Base-by-base conservation (phyloP, 1,140 invertebrate species). In the Saccostrea cuccullata region DNA sequence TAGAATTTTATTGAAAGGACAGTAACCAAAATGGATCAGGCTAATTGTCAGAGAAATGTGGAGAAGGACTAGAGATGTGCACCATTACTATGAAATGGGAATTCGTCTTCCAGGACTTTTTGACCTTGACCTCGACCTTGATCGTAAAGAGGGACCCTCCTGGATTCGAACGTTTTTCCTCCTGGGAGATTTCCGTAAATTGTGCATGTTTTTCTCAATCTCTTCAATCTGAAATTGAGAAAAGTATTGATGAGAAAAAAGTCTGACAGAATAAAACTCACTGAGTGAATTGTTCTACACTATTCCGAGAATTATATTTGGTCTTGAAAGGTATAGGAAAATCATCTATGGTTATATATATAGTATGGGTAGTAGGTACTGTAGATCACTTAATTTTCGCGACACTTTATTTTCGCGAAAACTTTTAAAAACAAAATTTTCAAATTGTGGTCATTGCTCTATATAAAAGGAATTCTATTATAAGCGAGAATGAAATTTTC, bases 81-180 rank as follows among this genome's bases (percentile, higher is more conserved):
- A 36, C 23, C 23, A 67, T n/a, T 9, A 67, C 70, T 77, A 77
- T 26, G 26, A 77, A 13, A 30, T 15, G 13, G 30, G 26, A 11
- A 30, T 77, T 11, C 84, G 47, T 60, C 84, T 58, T 30, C 55
- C 84, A 23, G 84, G 84, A 30, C 84, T 85, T 36, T 85, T 85
- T 9, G 84, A 85, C 15, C 84, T 23, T 30, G 88, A 87, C 55
- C 88, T 87, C 58, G 84, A 86, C 70, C 87, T 70, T n/a, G 83
- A 90, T 13, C 88, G 89, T 8, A 77, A 26, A 77, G 23, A 15
- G 4, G 91, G 88, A 30, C 86, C 86, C 6, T 91, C 87, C n/a
- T 89, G 89, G 20, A 93, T 93, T 60, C 92, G 88, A n/a, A 93
- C 92, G 55, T 91, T 92, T 55, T 90, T 90, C 85, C 91, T 93